Conservation (phyloP, 2,113 vertebrate species). For the Jaculus jaculus region DNA sequence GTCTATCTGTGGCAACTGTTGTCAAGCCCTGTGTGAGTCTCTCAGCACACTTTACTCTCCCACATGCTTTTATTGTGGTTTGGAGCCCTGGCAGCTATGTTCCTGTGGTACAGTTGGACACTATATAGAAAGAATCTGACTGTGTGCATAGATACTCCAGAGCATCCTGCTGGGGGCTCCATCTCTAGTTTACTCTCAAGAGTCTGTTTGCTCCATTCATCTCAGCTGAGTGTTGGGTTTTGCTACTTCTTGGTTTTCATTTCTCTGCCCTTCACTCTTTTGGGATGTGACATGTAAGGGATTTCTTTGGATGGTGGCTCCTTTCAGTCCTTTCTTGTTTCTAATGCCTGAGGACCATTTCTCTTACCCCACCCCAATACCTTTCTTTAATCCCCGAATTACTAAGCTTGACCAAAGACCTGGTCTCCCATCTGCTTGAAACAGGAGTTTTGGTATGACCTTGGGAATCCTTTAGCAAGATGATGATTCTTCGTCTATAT, state of each 20-base stretch:
- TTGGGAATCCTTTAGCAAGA: background rate
- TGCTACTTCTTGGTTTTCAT: background rate
- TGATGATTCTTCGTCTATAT: background rate
- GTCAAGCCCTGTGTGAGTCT: background rate
- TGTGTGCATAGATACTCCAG: background rate
- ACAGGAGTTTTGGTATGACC: background rate
- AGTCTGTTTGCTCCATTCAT: background rate
- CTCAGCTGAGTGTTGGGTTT: background rate
- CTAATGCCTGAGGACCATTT: background rate
- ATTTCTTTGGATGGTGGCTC: background rate
- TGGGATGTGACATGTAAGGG: background rate
- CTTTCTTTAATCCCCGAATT: slow-evolving; percentile 14
- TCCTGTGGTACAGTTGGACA: background rate
- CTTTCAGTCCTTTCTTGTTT: background rate
- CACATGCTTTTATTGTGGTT: background rate
- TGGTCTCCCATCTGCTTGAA: background rate
- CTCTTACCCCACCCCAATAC: background rate
- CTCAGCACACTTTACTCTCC: background rate
- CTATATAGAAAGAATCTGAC: background rate
- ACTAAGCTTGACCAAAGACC: background rate
- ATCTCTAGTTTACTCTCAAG: background rate
- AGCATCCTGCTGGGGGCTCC: background rate
- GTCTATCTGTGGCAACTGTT: background rate
- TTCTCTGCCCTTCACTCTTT: background rate
- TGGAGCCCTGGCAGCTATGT: background rate